Base-by-base conservation (phyloP, 2,888 invertebrate species). In the Dicyrtoma fusca region DNA sequence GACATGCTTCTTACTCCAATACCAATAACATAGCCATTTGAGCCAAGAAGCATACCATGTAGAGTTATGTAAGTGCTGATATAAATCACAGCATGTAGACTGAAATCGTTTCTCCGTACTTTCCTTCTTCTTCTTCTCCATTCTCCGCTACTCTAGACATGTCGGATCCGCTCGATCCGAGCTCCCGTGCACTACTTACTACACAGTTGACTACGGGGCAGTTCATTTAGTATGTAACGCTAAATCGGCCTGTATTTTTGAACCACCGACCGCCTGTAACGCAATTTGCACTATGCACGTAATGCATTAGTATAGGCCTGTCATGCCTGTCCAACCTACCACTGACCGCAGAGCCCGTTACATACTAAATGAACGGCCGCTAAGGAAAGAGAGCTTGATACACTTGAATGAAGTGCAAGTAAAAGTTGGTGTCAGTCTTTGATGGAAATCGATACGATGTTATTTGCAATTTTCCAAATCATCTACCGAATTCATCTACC, bases 401-500 rank as follows among this genome's bases (percentile, higher is more conserved):
- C 68, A 68, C 55, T 68, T 57, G 68, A 45, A 10, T 55, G 34
- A 68, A 68, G 57, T 68, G 57, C 53, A 68, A 68, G 57, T 68
- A 42, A 42, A 68, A 68, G 55, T 68, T 42, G 68, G 68, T 68
- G 68, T 68, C 68, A 68, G 34, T 57, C 57, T 57, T 59, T 68
- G 68, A 68, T 68, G 68, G 57, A 55, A 68, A 68, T 68, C 68
- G 68, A 68, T 68, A 68, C 23, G 55, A 57, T 47, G 68, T 68
- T 68, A 68, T 68, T 68, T 68, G 68, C 68, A 68, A 68, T 68
- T 68, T 68, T 68, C 68, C 68, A 23, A 55, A 23, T 25, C 68
- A 68, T 68, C 68, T 55, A 68, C 57, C 53, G 26, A 34, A 34
- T 34, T 44, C 68, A 49, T 55, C 23, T 34, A 42, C 34, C 4